Percentiles rank a stretch among this genome's conserved stretches.
Evolutionary conservation across 2,888 invertebrate species (phyloP).

Genomic region (Lochmaea crataegi): DNA sequence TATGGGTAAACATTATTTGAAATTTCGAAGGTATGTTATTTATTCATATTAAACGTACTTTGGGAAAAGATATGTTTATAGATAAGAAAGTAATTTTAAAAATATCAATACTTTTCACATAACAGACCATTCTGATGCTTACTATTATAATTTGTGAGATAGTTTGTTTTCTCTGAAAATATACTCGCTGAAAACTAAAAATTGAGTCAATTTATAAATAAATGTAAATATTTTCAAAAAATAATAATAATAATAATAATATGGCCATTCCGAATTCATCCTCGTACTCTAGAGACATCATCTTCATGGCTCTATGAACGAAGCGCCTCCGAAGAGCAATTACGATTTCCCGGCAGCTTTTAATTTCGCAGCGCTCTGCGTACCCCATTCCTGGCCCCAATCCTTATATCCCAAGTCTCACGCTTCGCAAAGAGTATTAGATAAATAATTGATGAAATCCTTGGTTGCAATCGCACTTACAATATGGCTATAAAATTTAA

Average conservation of each 20-base stretch:
- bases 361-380: constrained; percentile 54
- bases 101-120: too few species aligned
- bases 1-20: too few species aligned
- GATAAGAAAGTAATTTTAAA: too few species aligned
- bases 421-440: constrained; percentile 53
- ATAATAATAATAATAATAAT: constrained; percentile 26
- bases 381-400: constrained; percentile 43
- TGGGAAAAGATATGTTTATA: too few species aligned
- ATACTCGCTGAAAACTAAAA: too few species aligned
- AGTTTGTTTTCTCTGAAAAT: too few species aligned
- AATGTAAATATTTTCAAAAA: constrained; percentile 8
- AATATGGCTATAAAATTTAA: constrained; percentile 49
- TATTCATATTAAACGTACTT: too few species aligned
- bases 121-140: too few species aligned
- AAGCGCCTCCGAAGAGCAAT: constrained; percentile 58
- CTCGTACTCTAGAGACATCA: constrained; percentile 30
- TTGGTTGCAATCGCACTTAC: constrained; percentile 56
- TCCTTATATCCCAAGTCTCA: constrained; percentile 38
- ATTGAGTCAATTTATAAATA: constrained; percentile 14
- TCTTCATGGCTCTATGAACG: constrained; percentile 41
- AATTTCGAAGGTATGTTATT: too few species aligned
- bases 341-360: constrained; percentile 61
- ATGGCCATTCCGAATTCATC: constrained; percentile 18
- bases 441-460: constrained; percentile 61
- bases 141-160: too few species aligned